These are phyloP conservation scores for Pollimyrus isidori DNA, from an alignment of 2,113 vertebrate genomes.

Conservation along the genomic window DNA sequence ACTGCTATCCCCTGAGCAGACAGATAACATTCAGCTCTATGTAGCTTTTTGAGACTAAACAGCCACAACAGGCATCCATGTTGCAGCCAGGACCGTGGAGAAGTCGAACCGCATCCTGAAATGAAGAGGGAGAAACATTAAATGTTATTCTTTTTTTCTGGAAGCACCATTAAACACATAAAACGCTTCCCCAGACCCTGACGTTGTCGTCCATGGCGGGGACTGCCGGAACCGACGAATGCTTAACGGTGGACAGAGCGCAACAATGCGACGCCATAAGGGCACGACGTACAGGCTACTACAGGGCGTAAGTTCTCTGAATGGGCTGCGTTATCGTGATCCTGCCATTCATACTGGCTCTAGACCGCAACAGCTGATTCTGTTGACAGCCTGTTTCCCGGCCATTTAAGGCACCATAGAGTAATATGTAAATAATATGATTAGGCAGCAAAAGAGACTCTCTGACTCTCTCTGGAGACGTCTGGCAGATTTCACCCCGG, in stretches of 20 bases:
- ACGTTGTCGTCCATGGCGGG: background rate
- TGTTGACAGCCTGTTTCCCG: background rate
- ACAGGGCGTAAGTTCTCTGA: background rate
- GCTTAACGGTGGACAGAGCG: background rate
- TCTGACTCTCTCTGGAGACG: background rate
- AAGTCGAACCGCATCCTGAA: slow-evolving; percentile 61
- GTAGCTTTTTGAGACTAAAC: slow-evolving; percentile 42
- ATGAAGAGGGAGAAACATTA: slow-evolving; percentile 41
- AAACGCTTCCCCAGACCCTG: background rate
- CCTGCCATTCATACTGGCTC: background rate
- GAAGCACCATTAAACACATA: background rate
- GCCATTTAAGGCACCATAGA: background rate
- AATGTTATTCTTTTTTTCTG: background rate
- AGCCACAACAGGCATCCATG: slow-evolving; percentile 57
- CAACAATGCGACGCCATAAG: background rate
- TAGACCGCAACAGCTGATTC: background rate
- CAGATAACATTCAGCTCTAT: slow-evolving; percentile 42
- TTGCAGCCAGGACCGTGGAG: slow-evolving; percentile 38
- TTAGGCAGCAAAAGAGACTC: background rate
- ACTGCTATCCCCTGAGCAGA: slow-evolving; percentile 60
- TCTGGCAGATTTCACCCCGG: background rate
- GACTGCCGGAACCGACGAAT: background rate
- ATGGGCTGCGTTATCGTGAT: background rate
- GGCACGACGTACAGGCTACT: background rate
- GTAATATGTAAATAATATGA: background rate